These are phyloP conservation scores for Bellardia pandia DNA, from an alignment of 2,888 invertebrate genomes.

Conservation along the genomic window DNA sequence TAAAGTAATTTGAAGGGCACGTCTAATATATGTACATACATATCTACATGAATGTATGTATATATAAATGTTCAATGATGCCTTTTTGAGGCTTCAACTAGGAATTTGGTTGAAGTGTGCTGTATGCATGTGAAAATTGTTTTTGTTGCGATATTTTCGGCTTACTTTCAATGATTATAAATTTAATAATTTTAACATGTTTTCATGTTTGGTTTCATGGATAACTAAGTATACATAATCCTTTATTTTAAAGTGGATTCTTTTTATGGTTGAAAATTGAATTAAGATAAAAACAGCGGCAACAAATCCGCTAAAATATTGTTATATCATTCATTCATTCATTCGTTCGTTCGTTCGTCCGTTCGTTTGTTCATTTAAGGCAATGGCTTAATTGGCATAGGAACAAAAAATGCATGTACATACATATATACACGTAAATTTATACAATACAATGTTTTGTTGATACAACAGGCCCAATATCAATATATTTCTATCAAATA, in stretches of 20 bases:
- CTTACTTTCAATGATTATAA: conserved; percentile 69
- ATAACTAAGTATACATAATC: conserved; percentile 60
- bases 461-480: conserved; percentile 4
- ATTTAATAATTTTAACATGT: conserved; percentile 73
- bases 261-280: conserved; percentile 65
- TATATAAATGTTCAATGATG: neutral
- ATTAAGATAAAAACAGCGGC: conserved; percentile 54
- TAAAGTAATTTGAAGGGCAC: too few relatives aligned
- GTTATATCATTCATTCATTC: neutral
- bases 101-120: neutral
- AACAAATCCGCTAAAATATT: conserved; percentile 48
- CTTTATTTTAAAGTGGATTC: conserved; percentile 66
- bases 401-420: neutral
- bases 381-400: conserved; percentile 25
- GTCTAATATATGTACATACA: neutral
- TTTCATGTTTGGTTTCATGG: conserved; percentile 63
- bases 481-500: conserved; percentile 20
- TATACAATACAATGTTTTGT: neutral
- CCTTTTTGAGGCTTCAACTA: conserved; percentile 22
- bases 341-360: neutral
- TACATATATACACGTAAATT: too few relatives aligned
- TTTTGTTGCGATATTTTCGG: conserved; percentile 46
- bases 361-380: neutral
- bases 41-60: neutral
- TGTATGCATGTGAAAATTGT: conserved; percentile 26